Percentiles rank a stretch among this genome's conserved stretches.
Evolutionary conservation across 2,888 invertebrate species (phyloP).

Genomic region (Merodon equestris): DNA sequence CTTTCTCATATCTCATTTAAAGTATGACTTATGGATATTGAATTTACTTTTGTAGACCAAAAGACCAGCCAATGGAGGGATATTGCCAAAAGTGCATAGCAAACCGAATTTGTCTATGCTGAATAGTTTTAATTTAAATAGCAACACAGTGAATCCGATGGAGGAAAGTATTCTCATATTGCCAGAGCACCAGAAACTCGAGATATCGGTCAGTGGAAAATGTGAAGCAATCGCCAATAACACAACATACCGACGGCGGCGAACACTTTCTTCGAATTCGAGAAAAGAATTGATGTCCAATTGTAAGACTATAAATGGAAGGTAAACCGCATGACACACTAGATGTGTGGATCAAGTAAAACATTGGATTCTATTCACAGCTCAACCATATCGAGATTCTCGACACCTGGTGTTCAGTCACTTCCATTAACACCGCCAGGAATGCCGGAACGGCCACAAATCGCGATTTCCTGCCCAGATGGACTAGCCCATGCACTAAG

Average conservation of each 20-base stretch:
- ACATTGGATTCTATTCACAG: conserved; percentile 11
- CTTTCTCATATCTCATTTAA: neutral
- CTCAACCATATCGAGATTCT: conserved; percentile 75
- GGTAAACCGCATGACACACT: conserved; percentile 67
- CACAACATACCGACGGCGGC: conserved; percentile 73
- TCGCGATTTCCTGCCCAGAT: conserved; percentile 77
- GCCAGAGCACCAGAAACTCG: conserved; percentile 75
- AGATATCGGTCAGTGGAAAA: conserved; percentile 74
- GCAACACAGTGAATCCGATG: conserved; percentile 70
- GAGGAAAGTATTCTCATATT: conserved; percentile 75
- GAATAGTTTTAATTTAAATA: conserved; percentile 60
- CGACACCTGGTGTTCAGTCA: conserved; percentile 75
- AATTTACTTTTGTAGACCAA: no score
- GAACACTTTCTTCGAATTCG: conserved; percentile 75
- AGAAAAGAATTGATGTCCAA: conserved; percentile 72
- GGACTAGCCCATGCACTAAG: conserved; percentile 78
- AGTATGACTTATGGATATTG: neutral
- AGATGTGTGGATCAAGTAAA: neutral
- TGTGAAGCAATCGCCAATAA: conserved; percentile 72
- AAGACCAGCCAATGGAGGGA: conserved; percentile 70
- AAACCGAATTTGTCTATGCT: conserved; percentile 71
- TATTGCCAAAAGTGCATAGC: conserved; percentile 76
- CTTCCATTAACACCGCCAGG: conserved; percentile 81
- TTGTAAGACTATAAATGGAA: conserved; percentile 73
- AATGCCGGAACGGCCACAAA: conserved; percentile 76